Conservation (phyloP, 2,797 vertebrate genomes). For the Enteromius paludinosus region DNA sequence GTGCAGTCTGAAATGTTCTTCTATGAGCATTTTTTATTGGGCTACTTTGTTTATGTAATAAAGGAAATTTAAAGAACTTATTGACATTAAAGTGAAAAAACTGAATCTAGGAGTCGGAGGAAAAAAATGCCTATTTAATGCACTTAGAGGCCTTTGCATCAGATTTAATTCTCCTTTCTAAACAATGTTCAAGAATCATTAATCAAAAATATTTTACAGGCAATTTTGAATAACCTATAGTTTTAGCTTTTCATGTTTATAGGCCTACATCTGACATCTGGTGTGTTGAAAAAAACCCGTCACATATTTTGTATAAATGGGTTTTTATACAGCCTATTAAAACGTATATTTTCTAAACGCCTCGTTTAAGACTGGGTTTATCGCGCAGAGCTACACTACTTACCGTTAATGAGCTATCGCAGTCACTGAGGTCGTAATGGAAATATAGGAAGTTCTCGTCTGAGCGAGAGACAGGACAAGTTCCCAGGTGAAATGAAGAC, state of each 20-base stretch:
- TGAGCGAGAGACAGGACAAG: conserved; percentile 57
- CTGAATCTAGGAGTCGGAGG: not conserved
- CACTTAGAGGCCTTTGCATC: not conserved
- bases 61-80: not conserved
- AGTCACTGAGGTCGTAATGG: conserved; percentile 62
- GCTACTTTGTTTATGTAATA: not conserved
- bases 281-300: not conserved
- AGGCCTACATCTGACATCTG: not conserved
- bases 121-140: not conserved
- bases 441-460: conserved; percentile 63
- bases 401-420: conserved; percentile 61
- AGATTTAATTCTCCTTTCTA: not conserved
- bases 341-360: not conserved
- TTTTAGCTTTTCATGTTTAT: not conserved
- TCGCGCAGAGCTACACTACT: not conserved
- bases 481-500: conserved; percentile 62
- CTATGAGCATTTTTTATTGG: not conserved
- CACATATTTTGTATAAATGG: not conserved
- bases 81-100: not conserved
- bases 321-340: not conserved
- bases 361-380: not conserved
- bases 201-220: not conserved
- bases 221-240: not conserved
- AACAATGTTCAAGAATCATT: not conserved
- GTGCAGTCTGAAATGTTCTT: not conserved